Evolutionary conservation across 2,888 invertebrate species (phyloP), one percentile per base, ranked within the genome.

Genomic region (Pediacus dermestoides): DNA sequence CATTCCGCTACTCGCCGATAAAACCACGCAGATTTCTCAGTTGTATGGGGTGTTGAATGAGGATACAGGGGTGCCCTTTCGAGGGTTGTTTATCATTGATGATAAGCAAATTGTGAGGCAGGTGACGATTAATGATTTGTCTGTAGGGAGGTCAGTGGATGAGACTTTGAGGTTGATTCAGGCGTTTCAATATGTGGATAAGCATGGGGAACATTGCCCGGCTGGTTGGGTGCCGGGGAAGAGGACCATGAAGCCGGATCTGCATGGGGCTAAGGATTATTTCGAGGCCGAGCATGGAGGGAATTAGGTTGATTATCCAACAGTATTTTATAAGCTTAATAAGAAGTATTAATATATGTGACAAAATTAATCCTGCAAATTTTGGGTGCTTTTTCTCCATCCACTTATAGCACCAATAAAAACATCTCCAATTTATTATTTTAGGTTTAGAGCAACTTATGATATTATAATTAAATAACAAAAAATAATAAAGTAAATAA

Each of bases 61-160:
- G 68, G 90, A 91, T 54, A 81, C 84, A 35, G 97, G 97, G 47
- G 77, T 94, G 47, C 88, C 93, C 16, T 93, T 85, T 82, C 86
- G 96, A 52, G 97, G 95, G 0, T 80, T 97, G 6, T 97, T 94
- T 74, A 89, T 97, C 70, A 92, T 97, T 65, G 96, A 97, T 64
- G 81, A 76, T 37, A 77, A 82, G 23, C 54, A 92, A 66, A 85
- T 80, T 58, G 77, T 97, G 48, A 80, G 97, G 1, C 97, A 97
- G 74, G 82, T 95, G 61, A 97, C 97, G 46, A 76, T 97, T 63
- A 97, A 99, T 69, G 97, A 97, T 72, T 77, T 99, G 63, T 96
- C 96, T 0, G 96, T 97, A 2, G 97, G 97, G 39, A 76, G 87
- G 72, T 68, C 68, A 1, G 94, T 97, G 0, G 95, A 95, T 53